phyloP scores from a whole-genome alignment of 2,113 vertebrate genomes.

The Chaetura pelagica region DNA sequence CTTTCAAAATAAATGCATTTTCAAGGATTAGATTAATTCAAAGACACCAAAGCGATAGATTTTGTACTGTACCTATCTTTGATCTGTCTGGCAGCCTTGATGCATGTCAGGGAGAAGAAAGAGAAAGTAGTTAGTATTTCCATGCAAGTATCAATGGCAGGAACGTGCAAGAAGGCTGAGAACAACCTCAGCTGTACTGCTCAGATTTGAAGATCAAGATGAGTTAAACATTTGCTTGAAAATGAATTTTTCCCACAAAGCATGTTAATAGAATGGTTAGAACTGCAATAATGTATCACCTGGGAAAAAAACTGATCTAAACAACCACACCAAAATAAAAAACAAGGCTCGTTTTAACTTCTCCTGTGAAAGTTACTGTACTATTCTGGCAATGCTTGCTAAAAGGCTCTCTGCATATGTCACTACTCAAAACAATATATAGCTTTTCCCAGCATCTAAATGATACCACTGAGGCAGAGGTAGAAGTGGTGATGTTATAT shows the following conservation, averaged over 20 bases:
- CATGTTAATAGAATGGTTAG: conserved; percentile 45
- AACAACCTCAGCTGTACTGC: conserved; percentile 26
- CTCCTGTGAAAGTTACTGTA: not conserved
- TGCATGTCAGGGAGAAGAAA: conserved; percentile 79
- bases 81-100: conserved; percentile 95
- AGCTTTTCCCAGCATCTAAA: not conserved
- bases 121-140: conserved; percentile 84
- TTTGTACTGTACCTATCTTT: conserved; percentile 93
- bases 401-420: not conserved
- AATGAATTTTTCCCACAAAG: not conserved
- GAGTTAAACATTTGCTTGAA: not conserved
- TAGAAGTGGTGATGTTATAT: not conserved
- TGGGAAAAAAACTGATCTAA: not conserved
- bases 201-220: conserved; percentile 40
- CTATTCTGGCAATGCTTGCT: not conserved
- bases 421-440: not conserved
- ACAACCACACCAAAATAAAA: conserved; percentile 22
- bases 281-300: not conserved
- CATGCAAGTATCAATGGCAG: conserved; percentile 79
- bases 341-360: not conserved
- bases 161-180: conserved; percentile 75
- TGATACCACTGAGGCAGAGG: not conserved
- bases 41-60: conserved; percentile 68
- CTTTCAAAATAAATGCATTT: conserved; percentile 15
- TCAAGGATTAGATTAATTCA: conserved; percentile 37